Evolutionary conservation across 1,140 invertebrate species (phyloP).

Genomic region (Dinothrombium tinctorium): DNA sequence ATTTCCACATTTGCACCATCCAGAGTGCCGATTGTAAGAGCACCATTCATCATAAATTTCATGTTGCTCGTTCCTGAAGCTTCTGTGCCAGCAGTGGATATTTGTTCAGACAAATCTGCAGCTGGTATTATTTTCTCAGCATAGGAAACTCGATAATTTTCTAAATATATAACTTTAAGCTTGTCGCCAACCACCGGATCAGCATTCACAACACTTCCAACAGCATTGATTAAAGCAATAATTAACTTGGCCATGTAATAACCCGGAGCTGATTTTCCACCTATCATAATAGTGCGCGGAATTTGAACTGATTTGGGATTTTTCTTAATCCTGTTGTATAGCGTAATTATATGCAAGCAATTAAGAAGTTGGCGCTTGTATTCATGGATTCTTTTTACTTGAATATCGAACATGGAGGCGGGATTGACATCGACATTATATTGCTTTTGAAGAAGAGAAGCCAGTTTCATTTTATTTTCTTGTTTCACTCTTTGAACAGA

Average conservation of each 20-base stretch:
- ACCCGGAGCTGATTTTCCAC: slow-evolving; percentile 57
- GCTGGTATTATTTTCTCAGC: slow-evolving; percentile 98
- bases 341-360: slow-evolving; percentile 77
- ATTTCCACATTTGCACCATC: slow-evolving; percentile 99
- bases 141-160: slow-evolving; percentile 92
- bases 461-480: slow-evolving; percentile 83
- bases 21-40: slow-evolving; percentile 89
- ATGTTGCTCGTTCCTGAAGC: slow-evolving; percentile 86
- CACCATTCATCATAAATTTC: slow-evolving; percentile 88
- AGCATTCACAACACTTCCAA: slow-evolving; percentile 79
- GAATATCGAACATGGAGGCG: slow-evolving; percentile 87
- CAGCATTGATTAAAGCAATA: slow-evolving; percentile 82
- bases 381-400: slow-evolving; percentile 92
- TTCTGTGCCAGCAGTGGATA: slow-evolving; percentile 93
- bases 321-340: slow-evolving; percentile 92
- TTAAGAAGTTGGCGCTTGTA: slow-evolving; percentile 96
- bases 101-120: slow-evolving; percentile 82
- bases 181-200: slow-evolving; percentile 90
- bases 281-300: slow-evolving; percentile 90
- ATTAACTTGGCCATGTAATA: slow-evolving; percentile 97
- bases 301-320: slow-evolving; percentile 56
- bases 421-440: slow-evolving; percentile 77
- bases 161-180: slow-evolving; percentile 76
- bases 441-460: slow-evolving; percentile 57
- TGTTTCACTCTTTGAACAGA: slow-evolving; percentile 80